Evolutionary conservation across 2,113 vertebrate genomes (phyloP).

Genomic region (Xenus cinereus): DNA sequence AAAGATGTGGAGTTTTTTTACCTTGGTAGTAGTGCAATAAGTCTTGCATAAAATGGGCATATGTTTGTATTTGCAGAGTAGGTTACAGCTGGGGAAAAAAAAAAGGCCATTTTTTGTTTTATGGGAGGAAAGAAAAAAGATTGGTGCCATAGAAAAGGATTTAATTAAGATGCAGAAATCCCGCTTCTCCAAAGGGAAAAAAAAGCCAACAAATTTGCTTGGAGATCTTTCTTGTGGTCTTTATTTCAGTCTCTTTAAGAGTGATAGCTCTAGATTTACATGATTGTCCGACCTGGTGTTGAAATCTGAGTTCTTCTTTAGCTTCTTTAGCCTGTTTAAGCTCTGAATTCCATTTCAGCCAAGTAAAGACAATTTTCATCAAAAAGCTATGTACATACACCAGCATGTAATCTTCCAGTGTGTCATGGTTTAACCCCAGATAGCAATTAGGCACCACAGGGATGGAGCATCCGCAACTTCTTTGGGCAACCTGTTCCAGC

Average conservation of each 20-base stretch:
- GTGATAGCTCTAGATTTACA: not conserved
- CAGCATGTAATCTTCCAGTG: not conserved
- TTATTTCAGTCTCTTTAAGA: not conserved
- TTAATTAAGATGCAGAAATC: conserved; percentile 10
- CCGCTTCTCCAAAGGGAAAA: not conserved
- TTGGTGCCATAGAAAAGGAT: not conserved
- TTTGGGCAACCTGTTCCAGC: too few species aligned
- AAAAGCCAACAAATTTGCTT: not conserved
- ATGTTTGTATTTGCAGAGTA: not conserved
- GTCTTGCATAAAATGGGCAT: not conserved
- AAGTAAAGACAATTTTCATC: not conserved
- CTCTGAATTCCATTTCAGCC: not conserved
- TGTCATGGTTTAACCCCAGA: not conserved
- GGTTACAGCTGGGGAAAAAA: not conserved
- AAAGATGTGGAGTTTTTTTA: not conserved
- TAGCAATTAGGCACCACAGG: too few species aligned
- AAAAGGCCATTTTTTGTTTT: not conserved
- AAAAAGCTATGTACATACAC: not conserved
- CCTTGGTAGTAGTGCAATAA: not conserved
- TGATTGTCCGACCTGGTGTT: not conserved
- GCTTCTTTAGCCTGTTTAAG: not conserved
- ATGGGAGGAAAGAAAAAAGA: not conserved
- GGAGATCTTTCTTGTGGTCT: not conserved
- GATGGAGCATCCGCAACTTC: too few species aligned
- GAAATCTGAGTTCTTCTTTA: not conserved